Percentiles rank a stretch among this genome's conserved stretches.
Conservation (phyloP, 2,113 vertebrate genomes). For the Geococcyx californianus region DNA sequence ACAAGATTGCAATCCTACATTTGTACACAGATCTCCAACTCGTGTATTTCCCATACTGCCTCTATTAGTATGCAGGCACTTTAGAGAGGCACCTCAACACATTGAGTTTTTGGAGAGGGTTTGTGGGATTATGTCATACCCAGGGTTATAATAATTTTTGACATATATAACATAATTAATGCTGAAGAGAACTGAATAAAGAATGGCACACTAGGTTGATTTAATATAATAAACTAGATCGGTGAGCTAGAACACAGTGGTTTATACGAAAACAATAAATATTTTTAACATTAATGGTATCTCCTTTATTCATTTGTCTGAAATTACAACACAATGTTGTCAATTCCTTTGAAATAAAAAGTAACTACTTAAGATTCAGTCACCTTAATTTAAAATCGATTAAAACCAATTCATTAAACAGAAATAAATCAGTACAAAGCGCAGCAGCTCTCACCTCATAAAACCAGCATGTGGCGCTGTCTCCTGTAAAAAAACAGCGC, state of each 20-base stretch:
- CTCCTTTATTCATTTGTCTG: background rate
- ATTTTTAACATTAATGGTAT: background rate
- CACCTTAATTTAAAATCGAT: background rate
- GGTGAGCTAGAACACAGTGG: background rate
- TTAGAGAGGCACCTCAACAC: background rate
- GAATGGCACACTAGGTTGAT: background rate
- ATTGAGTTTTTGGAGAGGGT: background rate
- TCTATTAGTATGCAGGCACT: background rate
- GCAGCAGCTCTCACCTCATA: background rate
- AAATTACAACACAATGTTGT: background rate
- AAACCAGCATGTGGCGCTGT: slow-evolving; percentile 73
- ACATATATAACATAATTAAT: background rate
- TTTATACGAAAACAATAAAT: background rate
- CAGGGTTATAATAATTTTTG: background rate
- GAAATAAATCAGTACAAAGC: background rate
- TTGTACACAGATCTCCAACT: background rate
- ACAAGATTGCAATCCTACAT: background rate
- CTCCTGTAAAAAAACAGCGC: slow-evolving; percentile 42
- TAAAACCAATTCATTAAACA: background rate
- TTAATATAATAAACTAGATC: background rate
- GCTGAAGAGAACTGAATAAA: background rate
- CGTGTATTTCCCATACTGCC: background rate
- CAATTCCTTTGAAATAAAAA: background rate
- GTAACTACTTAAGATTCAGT: background rate
- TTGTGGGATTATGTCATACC: background rate